Conservation (phyloP, 2,113 vertebrate species). For the Progne subis region DNA sequence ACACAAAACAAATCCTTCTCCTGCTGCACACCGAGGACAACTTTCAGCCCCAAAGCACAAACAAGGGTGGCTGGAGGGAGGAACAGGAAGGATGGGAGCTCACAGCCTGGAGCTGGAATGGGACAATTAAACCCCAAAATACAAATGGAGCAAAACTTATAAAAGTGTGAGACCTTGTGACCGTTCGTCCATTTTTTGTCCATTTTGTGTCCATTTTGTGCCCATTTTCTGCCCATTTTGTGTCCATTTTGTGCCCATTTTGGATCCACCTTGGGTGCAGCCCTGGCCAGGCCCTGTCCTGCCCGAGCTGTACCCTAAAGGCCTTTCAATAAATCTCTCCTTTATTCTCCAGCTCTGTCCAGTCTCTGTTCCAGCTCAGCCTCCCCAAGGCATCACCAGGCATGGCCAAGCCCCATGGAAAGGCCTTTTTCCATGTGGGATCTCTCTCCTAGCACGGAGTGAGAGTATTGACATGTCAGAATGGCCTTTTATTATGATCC, state of each 20-base stretch:
- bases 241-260: not conserved
- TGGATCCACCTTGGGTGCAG: not conserved
- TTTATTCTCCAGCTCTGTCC: not conserved
- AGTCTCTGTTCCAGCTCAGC: not conserved
- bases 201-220: not conserved
- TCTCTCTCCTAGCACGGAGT: not conserved
- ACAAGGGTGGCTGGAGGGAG: not conserved
- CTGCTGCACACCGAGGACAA: not conserved
- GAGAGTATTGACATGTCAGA: not conserved
- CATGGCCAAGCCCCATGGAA: not conserved
- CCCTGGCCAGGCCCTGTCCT: not conserved
- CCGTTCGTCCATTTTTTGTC: too few species aligned
- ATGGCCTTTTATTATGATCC: constrained; percentile 29
- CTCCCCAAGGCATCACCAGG: not conserved
- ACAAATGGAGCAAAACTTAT: not conserved
- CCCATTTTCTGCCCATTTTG: not conserved
- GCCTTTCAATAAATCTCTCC: not conserved
- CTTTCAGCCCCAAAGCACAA: not conserved
- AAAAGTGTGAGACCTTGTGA: not conserved
- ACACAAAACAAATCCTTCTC: too few species aligned
- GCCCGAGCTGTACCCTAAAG: not conserved
- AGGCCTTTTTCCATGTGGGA: not conserved
- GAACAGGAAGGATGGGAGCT: not conserved
- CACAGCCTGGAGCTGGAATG: not conserved
- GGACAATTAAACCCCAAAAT: not conserved